These are phyloP conservation scores for Scaptomyza caliginosa DNA, from an alignment of 2,888 invertebrate genomes.

Conservation along the genomic window DNA sequence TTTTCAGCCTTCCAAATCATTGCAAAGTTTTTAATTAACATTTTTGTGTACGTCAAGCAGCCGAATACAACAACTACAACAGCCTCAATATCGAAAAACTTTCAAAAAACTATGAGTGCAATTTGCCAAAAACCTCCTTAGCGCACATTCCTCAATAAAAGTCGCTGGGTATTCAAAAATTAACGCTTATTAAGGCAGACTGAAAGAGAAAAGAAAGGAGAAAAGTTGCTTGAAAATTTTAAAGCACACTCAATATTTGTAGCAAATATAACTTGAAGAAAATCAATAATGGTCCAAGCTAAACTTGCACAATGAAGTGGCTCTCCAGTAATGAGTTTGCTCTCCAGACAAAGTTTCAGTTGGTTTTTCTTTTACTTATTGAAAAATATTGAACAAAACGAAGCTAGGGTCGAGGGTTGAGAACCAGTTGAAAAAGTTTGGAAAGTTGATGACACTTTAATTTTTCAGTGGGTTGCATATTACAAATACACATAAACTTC, in stretches of 20 bases:
- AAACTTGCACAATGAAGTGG: conserved; percentile 54
- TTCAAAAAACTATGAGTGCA: conserved; percentile 50
- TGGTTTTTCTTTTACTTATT: conserved; percentile 26
- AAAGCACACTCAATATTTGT: conserved; percentile 36
- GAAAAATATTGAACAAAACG: conserved; percentile 26
- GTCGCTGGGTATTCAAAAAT: conserved; percentile 32
- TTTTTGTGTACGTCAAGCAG: conserved; percentile 45
- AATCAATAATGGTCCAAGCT: conserved; percentile 44
- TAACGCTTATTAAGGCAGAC: conserved; percentile 24
- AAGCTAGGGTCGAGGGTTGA: conserved; percentile 5
- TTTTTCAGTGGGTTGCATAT: conserved; percentile 22
- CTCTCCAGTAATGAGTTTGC: conserved; percentile 7
- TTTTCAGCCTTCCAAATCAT: conserved; percentile 44
- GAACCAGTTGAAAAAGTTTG: conserved; percentile 45
- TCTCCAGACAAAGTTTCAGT: conserved; percentile 4
- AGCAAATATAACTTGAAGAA: conserved; percentile 32
- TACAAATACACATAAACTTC: conserved; percentile 4
- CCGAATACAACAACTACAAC: conserved; percentile 13
- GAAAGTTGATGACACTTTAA: conserved; percentile 43
- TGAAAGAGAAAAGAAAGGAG: not conserved
- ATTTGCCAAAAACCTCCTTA: conserved; percentile 43
- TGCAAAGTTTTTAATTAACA: conserved; percentile 52
- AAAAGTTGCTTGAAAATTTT: conserved; percentile 10
- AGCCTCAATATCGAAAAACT: conserved; percentile 22
- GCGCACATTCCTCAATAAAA: conserved; percentile 38